A percentile compares a stretch with the other conserved stretches of the same genome.
phyloP scores from a whole-genome alignment of 2,113 vertebrate genomes.

The Lepidothrix coronata region DNA sequence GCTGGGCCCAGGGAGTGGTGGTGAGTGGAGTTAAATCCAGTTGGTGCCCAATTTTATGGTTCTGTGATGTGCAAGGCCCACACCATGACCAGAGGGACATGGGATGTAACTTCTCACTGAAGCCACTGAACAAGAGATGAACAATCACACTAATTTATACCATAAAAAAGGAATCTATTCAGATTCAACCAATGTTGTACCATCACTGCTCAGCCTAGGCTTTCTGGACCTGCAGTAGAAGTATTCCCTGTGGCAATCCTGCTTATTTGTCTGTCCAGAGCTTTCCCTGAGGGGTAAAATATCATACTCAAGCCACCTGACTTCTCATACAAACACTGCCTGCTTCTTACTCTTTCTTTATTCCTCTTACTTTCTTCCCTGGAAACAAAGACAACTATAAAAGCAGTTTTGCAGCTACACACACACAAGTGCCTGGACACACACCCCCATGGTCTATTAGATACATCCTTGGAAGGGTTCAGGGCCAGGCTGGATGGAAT shows the following conservation, averaged over 20 bases:
- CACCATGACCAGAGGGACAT: neutral
- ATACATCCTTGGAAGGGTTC: neutral
- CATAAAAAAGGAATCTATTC: neutral
- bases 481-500: neutral
- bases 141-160: neutral
- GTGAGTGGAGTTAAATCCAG: neutral
- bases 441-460: neutral
- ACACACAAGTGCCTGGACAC: neutral
- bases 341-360: neutral
- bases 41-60: neutral
- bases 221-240: neutral
- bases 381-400: neutral
- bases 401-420: neutral
- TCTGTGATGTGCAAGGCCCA: neutral
- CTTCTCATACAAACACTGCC: neutral
- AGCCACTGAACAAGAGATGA: neutral
- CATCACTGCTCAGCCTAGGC: neutral
- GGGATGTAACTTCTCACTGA: neutral
- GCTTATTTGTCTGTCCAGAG: neutral
- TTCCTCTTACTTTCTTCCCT: neutral
- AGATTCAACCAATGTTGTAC: neutral
- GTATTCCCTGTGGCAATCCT: neutral
- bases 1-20: neutral
- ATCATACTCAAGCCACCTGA: neutral
- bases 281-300: neutral